These are phyloP conservation scores for Crypturellus undulatus DNA, from an alignment of 2,113 vertebrate genomes.

Conservation along the genomic window DNA sequence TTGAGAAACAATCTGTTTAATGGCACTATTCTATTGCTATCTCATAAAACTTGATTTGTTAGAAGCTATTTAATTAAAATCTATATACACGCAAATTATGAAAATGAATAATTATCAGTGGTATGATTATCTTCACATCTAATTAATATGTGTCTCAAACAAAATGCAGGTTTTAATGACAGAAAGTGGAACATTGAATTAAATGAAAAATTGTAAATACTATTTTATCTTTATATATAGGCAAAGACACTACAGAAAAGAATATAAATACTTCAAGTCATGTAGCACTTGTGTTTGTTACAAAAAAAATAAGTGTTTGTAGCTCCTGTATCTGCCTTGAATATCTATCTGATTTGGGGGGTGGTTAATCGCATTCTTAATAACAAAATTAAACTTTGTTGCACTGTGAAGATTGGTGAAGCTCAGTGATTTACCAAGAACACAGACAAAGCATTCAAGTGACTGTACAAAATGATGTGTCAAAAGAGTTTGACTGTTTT, in stretches of 20 bases:
- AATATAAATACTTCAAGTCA: background rate
- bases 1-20: background rate
- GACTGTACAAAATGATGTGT: background rate
- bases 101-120: background rate
- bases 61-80: conserved; percentile 32
- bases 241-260: background rate
- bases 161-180: background rate
- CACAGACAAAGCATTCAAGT: background rate
- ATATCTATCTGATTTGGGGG: background rate
- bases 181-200: background rate
- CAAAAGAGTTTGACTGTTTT: background rate
- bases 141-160: conserved; percentile 12
- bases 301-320: background rate
- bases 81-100: background rate
- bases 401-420: background rate
- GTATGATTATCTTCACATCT: conserved; percentile 3
- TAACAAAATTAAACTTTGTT: background rate
- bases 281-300: background rate
- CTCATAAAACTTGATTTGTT: background rate
- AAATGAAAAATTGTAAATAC: background rate
- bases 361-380: background rate
- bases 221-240: background rate
- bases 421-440: background rate
- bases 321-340: background rate
- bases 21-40: background rate